A percentile compares a stretch with the other conserved stretches of the same genome.
These are phyloP conservation scores for Actinia equina DNA, from an alignment of 64 coral and sea anemone species.

Conservation along the genomic window DNA sequence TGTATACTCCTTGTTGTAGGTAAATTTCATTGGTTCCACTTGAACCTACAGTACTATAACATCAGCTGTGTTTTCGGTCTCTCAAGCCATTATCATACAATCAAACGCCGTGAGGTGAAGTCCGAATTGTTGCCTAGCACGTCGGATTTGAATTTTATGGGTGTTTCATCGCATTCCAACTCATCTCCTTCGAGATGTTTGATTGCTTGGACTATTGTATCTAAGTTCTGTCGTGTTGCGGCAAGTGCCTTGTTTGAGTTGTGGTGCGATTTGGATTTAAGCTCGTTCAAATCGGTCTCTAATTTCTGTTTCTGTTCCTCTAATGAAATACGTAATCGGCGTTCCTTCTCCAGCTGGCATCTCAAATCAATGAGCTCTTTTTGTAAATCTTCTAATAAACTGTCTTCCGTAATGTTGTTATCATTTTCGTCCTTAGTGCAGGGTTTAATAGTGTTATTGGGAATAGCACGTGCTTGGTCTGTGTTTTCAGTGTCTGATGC, in stretches of 20 bases:
- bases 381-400: conserved; percentile 84
- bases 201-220: conserved; percentile 88
- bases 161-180: conserved; percentile 74
- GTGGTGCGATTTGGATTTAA: conserved; percentile 47
- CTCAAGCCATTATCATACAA: conserved; percentile 50
- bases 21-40: conserved; percentile 36
- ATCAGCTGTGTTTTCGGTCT: conserved; percentile 46
- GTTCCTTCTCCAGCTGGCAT: conserved; percentile 90
- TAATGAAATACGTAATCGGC: conserved; percentile 70
- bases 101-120: conserved; percentile 68
- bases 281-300: conserved; percentile 72
- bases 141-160: conserved; percentile 81
- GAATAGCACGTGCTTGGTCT: conserved; percentile 57
- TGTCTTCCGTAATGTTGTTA: conserved; percentile 65
- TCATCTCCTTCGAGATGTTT: conserved; percentile 83
- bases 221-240: conserved; percentile 67
- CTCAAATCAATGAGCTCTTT: conserved; percentile 94
- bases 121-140: conserved; percentile 29
- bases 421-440: conserved; percentile 57
- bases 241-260: conserved; percentile 48
- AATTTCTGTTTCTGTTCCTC: conserved; percentile 78
- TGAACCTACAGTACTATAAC: conserved; percentile 23
- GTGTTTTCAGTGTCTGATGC: conserved; percentile 16
- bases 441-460: not conserved
- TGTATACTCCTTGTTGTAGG: conserved; percentile 3